Conservation (phyloP, 37 sponge, comb jelly and placozoan species). For the Ianthella basta region DNA sequence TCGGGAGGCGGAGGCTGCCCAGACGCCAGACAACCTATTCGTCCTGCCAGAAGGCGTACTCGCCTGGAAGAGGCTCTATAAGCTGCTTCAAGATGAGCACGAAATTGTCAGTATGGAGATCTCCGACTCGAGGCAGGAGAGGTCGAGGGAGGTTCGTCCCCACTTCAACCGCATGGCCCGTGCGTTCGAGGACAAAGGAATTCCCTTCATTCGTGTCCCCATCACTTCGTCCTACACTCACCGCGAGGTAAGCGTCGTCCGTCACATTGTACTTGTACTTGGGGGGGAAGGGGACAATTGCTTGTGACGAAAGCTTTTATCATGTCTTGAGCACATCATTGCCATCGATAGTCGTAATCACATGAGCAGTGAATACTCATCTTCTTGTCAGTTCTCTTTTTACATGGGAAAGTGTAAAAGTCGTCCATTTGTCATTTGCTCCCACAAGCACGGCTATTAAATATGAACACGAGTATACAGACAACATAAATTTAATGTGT, state of each 20-base stretch:
- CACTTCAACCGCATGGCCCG: conserved; percentile 14
- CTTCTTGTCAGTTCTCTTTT: too few species aligned
- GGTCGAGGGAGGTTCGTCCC: conserved; percentile 6
- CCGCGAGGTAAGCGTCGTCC: background rate
- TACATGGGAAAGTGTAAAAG: too few species aligned
- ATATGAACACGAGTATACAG: too few species aligned
- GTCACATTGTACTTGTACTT: too few species aligned
- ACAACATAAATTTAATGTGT: too few species aligned
- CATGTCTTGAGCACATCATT: too few species aligned
- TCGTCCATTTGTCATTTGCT: too few species aligned
- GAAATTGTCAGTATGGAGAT: conserved; percentile 22
- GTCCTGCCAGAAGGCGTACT: conserved; percentile 4
- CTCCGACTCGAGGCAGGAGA: background rate
- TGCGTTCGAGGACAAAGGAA: conserved; percentile 12
- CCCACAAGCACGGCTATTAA: too few species aligned
- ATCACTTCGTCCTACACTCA: background rate
- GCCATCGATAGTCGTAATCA: too few species aligned
- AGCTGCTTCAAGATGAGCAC: conserved; percentile 21
- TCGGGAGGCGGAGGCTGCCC: background rate
- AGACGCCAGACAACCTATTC: conserved; percentile 23
- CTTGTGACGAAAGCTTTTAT: too few species aligned
- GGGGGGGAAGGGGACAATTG: too few species aligned
- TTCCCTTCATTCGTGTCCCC: conserved; percentile 28
- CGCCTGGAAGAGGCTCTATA: conserved; percentile 14
- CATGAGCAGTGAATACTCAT: too few species aligned